phyloP scores from a whole-genome alignment of 2,888 invertebrate genomes.

The Megamerina dolium region DNA sequence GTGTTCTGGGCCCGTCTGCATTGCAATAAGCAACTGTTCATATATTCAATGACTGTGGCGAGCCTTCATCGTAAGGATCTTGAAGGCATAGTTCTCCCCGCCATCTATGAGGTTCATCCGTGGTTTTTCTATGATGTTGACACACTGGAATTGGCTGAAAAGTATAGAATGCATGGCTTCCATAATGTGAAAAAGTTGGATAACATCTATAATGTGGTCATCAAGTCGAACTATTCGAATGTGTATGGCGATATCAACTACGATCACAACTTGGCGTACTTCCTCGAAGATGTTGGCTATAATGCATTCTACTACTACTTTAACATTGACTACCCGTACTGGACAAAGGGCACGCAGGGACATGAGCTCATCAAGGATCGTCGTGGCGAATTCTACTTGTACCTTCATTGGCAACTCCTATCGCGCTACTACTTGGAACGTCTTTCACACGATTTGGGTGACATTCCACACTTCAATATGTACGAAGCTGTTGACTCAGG shows the following conservation, averaged over 20 bases:
- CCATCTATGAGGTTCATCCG: conserved; percentile 64
- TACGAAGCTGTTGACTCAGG: conserved; percentile 56
- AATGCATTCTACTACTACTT: conserved; percentile 66
- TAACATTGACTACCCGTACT: conserved; percentile 64
- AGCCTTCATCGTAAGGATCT: conserved; percentile 57
- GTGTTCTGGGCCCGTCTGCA: conserved; percentile 63
- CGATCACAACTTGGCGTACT: conserved; percentile 63
- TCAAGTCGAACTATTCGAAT: conserved; percentile 64
- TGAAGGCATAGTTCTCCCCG: conserved; percentile 56
- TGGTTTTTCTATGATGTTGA: conserved; percentile 59
- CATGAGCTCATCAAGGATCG: conserved; percentile 37
- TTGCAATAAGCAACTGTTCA: conserved; percentile 59
- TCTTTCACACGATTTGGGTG: conserved; percentile 62
- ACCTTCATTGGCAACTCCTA: conserved; percentile 50
- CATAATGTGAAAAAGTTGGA: conserved; percentile 50
- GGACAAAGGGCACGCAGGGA: conserved; percentile 55
- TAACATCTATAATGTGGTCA: conserved; percentile 54
- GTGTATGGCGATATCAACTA: conserved; percentile 55
- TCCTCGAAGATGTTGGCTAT: conserved; percentile 70
- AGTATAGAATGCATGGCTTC: conserved; percentile 57
- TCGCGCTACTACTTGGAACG: conserved; percentile 55
- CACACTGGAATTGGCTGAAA: conserved; percentile 50
- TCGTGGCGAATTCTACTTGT: conserved; percentile 51
- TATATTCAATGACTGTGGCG: conserved; percentile 58
- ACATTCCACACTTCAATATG: conserved; percentile 57